Evolutionary conservation across 2,797 vertebrate genomes (phyloP).

Genomic region (Periparus ater): DNA sequence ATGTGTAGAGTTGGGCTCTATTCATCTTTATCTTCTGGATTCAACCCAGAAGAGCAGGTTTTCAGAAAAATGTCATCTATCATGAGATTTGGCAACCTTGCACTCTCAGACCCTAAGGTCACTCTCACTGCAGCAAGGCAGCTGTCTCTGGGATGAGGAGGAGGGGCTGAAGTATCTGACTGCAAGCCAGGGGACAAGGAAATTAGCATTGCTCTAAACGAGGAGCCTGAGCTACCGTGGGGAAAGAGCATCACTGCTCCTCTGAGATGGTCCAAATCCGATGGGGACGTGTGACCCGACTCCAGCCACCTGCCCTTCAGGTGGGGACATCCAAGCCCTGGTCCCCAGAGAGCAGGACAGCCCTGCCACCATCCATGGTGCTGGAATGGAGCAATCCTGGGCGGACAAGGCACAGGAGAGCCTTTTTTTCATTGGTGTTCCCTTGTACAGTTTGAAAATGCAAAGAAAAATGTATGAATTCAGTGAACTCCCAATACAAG

Average conservation of each 20-base stretch:
- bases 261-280: not conserved
- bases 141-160: not conserved
- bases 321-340: not conserved
- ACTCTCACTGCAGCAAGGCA: not conserved
- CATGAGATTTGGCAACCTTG: not conserved
- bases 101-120: not conserved
- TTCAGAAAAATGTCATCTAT: not conserved
- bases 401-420: not conserved
- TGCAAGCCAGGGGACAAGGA: not conserved
- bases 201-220: not conserved
- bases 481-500: not conserved
- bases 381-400: not conserved
- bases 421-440: not conserved
- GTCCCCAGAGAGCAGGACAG: not conserved
- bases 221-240: not conserved
- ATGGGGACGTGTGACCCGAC: accelerated
- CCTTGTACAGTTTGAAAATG: not conserved
- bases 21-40: not conserved
- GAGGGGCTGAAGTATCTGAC: not conserved
- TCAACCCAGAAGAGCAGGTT: not conserved
- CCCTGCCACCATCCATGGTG: not conserved
- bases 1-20: not conserved
- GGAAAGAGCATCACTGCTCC: not conserved
- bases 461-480: not conserved
- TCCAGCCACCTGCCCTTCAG: accelerated